Evolutionary conservation across 2,797 vertebrate genomes (phyloP).

Genomic region (Typhlichthys subterraneus): DNA sequence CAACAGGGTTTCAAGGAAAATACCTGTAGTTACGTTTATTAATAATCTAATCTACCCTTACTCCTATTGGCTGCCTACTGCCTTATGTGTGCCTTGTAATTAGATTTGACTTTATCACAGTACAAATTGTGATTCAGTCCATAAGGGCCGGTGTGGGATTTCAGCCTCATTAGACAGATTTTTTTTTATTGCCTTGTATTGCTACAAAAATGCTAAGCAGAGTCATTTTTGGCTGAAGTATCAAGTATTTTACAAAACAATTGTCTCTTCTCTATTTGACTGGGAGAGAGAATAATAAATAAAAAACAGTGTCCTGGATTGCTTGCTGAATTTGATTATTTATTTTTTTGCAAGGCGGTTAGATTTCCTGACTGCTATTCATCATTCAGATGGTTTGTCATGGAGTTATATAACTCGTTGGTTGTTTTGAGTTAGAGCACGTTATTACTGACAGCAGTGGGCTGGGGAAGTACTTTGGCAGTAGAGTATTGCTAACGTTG

Average conservation of each 20-base stretch:
- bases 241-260: neutral
- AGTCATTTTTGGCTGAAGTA: slow-evolving; percentile 31
- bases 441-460: slow-evolving; percentile 13
- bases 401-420: slow-evolving; percentile 42
- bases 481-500: slow-evolving; percentile 16
- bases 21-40: slow-evolving; percentile 24
- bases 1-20: slow-evolving; percentile 37
- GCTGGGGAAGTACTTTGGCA: slow-evolving; percentile 27
- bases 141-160: slow-evolving; percentile 53
- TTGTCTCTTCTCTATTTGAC: slow-evolving; percentile 10
- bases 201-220: slow-evolving; percentile 19
- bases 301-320: slow-evolving; percentile 2
- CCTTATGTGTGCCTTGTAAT: slow-evolving; percentile 60
- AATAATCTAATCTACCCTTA: slow-evolving; percentile 32
- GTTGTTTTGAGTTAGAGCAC: slow-evolving; percentile 16
- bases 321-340: slow-evolving; percentile 16
- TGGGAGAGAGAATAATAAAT: neutral
- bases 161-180: slow-evolving; percentile 40
- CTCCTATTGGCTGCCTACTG: slow-evolving; percentile 39
- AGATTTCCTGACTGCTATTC: slow-evolving; percentile 31
- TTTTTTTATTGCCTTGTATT: slow-evolving; percentile 50
- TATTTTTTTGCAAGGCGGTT: slow-evolving; percentile 27
- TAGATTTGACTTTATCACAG: slow-evolving; percentile 53
- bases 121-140: slow-evolving; percentile 58
- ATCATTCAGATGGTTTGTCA: slow-evolving; percentile 32